These are phyloP conservation scores for Ceyx cyanopectus DNA, from an alignment of 2,113 vertebrate species.

Conservation along the genomic window DNA sequence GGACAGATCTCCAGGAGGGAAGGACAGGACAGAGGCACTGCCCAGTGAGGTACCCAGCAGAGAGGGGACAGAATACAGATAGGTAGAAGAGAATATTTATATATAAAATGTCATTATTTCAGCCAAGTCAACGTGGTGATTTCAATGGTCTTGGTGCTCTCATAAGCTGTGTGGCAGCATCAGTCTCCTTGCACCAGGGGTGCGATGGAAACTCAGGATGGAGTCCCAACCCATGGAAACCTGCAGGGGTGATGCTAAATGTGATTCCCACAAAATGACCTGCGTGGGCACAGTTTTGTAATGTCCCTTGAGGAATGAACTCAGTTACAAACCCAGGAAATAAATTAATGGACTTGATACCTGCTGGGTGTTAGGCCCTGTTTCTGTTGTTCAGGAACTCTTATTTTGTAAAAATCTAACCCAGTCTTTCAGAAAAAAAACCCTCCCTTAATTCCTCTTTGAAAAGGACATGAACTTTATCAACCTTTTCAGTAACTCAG, in stretches of 20 bases:
- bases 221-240: background rate
- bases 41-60: background rate
- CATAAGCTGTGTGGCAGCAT: background rate
- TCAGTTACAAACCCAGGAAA: background rate
- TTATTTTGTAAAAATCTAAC: background rate
- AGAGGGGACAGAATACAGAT: background rate
- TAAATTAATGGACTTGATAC: background rate
- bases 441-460: background rate
- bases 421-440: background rate
- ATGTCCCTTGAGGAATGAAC: background rate
- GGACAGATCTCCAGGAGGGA: background rate
- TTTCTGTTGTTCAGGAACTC: background rate
- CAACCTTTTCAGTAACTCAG: background rate
- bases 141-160: background rate
- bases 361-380: background rate
- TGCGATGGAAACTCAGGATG: fast-evolving
- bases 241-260: background rate
- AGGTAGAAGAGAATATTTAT: background rate
- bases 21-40: background rate
- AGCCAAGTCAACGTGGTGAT: background rate
- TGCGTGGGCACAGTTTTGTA: background rate
- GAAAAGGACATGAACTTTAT: background rate
- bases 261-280: background rate
- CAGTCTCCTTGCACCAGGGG: background rate
- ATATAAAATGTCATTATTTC: background rate